Conservation (phyloP, 2,113 vertebrate species). For the Cariama cristata region DNA sequence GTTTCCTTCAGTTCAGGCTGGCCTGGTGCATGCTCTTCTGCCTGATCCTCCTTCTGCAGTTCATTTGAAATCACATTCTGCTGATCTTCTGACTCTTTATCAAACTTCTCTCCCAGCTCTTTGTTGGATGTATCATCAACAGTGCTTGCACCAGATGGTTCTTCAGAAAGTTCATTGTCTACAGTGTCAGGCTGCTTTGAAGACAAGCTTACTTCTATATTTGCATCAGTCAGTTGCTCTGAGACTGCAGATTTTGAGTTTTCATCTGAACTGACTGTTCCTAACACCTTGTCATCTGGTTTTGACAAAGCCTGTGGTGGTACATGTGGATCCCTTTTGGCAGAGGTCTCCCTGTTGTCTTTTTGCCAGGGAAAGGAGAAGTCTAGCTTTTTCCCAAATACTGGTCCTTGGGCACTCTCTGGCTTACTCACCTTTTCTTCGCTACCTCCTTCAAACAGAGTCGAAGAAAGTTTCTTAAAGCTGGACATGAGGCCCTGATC, state of each 20-base stretch:
- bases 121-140: neutral
- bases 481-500: conserved; percentile 82
- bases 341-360: conserved; percentile 69
- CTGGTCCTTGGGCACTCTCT: conserved; percentile 67
- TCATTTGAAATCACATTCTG: neutral
- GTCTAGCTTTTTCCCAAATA: conserved; percentile 85
- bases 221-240: conserved; percentile 20
- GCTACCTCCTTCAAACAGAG: conserved; percentile 82
- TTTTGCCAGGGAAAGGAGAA: conserved; percentile 85
- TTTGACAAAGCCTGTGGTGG: conserved; percentile 74
- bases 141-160: neutral
- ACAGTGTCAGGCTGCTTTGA: neutral
- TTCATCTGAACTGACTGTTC: conserved; percentile 34
- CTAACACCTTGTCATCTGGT: conserved; percentile 52
- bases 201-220: conserved; percentile 19
- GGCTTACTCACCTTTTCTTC: conserved; percentile 76
- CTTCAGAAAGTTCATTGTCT: neutral
- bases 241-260: conserved; percentile 31
- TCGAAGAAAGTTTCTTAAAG: conserved; percentile 87
- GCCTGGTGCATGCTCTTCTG: conserved; percentile 69
- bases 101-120: neutral
- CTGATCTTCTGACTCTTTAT: neutral
- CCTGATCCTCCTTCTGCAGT: conserved; percentile 10
- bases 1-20: conserved; percentile 69
- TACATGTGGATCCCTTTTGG: conserved; percentile 60